Percentiles rank a stretch among this genome's conserved stretches.
Conservation (phyloP, 2,797 vertebrate species). For the Paedocypris micromegethes region DNA sequence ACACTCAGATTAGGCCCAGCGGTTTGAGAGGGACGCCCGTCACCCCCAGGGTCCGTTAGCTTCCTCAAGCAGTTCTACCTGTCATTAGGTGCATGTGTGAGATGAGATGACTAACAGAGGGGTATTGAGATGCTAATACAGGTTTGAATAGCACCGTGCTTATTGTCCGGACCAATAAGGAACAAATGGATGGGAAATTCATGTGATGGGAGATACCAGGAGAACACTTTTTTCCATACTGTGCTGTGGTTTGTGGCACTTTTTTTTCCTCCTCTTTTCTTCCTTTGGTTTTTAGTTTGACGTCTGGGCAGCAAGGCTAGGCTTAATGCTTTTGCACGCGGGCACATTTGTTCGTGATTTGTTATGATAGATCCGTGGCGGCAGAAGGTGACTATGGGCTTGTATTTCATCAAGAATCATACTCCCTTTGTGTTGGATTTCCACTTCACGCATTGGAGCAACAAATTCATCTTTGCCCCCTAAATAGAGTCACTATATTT, state of each 20-base stretch:
- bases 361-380: constrained; percentile 34
- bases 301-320: constrained; percentile 7
- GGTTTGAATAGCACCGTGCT: constrained; percentile 39
- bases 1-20: constrained; percentile 1
- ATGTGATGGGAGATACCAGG: constrained; percentile 16
- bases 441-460: not conserved
- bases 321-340: constrained; percentile 24
- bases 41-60: constrained; percentile 59
- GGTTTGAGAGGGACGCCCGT: constrained; percentile 7
- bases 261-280: constrained; percentile 1
- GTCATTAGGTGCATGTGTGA: constrained; percentile 52
- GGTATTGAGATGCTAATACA: constrained; percentile 43
- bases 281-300: constrained; percentile 4
- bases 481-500: not conserved
- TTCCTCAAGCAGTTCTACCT: constrained; percentile 67
- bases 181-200: constrained; percentile 40
- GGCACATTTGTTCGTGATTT: constrained; percentile 29
- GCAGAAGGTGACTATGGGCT: constrained; percentile 13
- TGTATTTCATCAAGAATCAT: constrained; percentile 18
- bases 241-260: constrained; percentile 3
- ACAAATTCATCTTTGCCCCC: not conserved
- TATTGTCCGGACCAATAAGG: constrained; percentile 40
- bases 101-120: constrained; percentile 25
- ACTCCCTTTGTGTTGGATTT: constrained; percentile 8
- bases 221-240: not conserved